These are phyloP conservation scores for Euwallacea similis DNA, from an alignment of 1,140 invertebrate genomes.

Conservation along the genomic window DNA sequence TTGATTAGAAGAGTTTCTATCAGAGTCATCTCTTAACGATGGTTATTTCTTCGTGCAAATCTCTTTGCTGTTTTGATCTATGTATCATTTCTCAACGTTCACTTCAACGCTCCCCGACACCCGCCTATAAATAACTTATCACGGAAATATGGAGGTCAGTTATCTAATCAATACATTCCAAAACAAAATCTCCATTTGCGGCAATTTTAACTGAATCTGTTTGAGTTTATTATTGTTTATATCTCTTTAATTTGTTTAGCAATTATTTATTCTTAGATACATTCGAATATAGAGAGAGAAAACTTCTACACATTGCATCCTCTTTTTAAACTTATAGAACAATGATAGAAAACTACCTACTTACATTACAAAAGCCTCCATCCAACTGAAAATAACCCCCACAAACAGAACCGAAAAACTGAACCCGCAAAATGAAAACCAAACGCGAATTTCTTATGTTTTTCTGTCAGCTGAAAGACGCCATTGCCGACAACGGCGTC, in stretches of 20 bases:
- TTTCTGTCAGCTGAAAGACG: conserved; percentile 55
- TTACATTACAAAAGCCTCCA: conserved; percentile 46
- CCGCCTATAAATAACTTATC: not conserved
- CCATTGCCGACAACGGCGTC: conserved; percentile 49
- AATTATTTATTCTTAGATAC: too few relatives aligned
- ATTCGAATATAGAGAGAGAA: too few relatives aligned
- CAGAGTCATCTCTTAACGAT: not conserved
- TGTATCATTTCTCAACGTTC: too few relatives aligned
- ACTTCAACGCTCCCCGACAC: too few relatives aligned
- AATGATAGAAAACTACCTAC: conserved; percentile 23
- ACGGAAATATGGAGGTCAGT: not conserved
- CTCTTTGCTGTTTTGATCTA: too few relatives aligned
- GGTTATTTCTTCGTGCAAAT: too few relatives aligned
- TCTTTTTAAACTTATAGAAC: not conserved
- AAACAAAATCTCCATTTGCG: not conserved
- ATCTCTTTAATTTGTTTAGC: too few relatives aligned
- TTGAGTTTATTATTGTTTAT: too few relatives aligned
- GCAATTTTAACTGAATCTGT: too few relatives aligned
- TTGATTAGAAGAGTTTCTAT: not conserved
- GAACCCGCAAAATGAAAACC: conserved; percentile 46
- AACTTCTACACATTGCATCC: too few relatives aligned
- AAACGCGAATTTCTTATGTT: conserved; percentile 45
- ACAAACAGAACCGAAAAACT: conserved; percentile 44
- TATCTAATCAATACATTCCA: not conserved
- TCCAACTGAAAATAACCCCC: conserved; percentile 34